phyloP scores from a whole-genome alignment of 2,113 vertebrate species.

The mouse (Mus musculus) region DNA sequence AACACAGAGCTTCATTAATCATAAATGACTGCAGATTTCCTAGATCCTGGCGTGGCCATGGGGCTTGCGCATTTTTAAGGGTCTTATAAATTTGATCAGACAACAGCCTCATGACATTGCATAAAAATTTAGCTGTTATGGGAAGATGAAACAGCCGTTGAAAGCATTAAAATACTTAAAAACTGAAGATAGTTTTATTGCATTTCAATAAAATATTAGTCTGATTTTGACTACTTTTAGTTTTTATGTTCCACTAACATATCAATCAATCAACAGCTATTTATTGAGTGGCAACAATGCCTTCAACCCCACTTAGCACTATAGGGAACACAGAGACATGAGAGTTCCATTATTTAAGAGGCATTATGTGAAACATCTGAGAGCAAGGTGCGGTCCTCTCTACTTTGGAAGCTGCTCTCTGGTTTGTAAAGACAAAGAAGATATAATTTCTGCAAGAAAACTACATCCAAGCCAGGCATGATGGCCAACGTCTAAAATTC shows the following conservation, averaged over 20 bases:
- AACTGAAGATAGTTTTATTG: constrained; percentile 76
- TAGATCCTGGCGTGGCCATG: constrained; percentile 78
- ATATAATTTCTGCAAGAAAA: constrained; percentile 31
- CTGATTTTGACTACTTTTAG: constrained; percentile 56
- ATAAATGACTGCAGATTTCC: constrained; percentile 88
- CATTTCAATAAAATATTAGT: constrained; percentile 71
- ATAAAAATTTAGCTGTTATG: constrained; percentile 75
- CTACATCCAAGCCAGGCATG: neutral
- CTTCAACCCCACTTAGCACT: constrained; percentile 60
- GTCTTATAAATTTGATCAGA: constrained; percentile 82
- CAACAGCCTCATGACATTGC: constrained; percentile 77
- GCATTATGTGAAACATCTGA: constrained; percentile 23
- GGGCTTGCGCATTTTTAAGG: constrained; percentile 77
- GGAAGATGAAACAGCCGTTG: constrained; percentile 78
- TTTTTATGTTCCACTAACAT: constrained; percentile 74
- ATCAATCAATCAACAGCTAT: constrained; percentile 76
- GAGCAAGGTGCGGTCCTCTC: neutral
- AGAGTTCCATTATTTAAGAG: constrained; percentile 55
- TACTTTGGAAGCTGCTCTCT: neutral
- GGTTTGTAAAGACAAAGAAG: constrained; percentile 19
- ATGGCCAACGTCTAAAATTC: neutral
- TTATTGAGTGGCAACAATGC: constrained; percentile 70
- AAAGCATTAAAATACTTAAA: constrained; percentile 72
- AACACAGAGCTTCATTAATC: constrained; percentile 89
- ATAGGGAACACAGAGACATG: constrained; percentile 28